Conservation (phyloP, 2,888 invertebrate species). For the Colostygia pectinataria region DNA sequence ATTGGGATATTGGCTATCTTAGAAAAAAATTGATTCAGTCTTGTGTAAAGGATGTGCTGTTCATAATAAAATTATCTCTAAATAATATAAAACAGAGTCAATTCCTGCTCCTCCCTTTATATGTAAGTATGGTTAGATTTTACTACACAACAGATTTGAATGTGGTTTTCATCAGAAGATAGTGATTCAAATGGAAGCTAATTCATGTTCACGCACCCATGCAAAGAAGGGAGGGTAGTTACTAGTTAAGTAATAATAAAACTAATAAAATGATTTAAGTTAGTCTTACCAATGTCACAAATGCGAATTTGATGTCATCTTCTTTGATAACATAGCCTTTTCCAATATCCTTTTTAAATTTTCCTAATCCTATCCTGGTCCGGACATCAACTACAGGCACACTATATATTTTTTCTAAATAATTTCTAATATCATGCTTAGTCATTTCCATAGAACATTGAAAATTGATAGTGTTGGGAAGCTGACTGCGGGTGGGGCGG, state of each 20-base stretch:
- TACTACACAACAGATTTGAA: no score
- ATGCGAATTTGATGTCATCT: slow-evolving; percentile 92
- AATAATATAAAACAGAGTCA: background rate
- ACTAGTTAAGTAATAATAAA: no score
- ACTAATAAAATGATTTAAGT: no score
- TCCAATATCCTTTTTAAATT: slow-evolving; percentile 82
- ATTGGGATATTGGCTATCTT: no score
- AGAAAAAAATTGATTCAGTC: no score
- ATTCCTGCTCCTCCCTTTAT: no score
- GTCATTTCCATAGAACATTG: slow-evolving; percentile 98
- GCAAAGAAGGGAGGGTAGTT: no score
- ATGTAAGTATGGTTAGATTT: no score
- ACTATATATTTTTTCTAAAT: slow-evolving; percentile 97
- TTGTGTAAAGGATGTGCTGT: no score
- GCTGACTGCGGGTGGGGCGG: slow-evolving; percentile 85
- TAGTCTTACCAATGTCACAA: slow-evolving; percentile 89
- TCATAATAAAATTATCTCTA: background rate
- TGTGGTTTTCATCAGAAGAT: no score
- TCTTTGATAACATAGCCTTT: slow-evolving; percentile 89
- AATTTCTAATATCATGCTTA: slow-evolving; percentile 93
- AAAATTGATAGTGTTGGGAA: slow-evolving; percentile 93
- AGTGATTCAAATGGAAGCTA: no score
- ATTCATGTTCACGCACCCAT: no score
- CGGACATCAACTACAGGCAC: slow-evolving; percentile 90
- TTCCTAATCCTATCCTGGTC: slow-evolving; percentile 88